phyloP scores from a whole-genome alignment of 2,113 vertebrate species.

The Odocoileus hemionus region DNA sequence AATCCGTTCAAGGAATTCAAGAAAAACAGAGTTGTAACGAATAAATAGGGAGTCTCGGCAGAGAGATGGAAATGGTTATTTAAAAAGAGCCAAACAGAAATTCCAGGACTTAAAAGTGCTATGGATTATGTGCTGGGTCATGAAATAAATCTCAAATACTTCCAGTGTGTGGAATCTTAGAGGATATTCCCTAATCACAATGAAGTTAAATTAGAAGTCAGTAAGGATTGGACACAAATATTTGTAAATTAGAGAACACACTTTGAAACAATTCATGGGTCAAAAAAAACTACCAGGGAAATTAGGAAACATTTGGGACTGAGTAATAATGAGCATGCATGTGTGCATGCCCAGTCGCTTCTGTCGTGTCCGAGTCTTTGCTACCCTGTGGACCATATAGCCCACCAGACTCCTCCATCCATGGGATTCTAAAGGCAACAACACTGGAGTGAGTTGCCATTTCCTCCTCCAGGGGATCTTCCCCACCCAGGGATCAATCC shows the following conservation, averaged over 20 bases:
- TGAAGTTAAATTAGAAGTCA: background rate
- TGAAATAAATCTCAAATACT: background rate
- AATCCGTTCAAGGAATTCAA: background rate
- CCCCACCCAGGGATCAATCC: background rate
- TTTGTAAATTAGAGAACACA: background rate
- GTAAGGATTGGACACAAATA: background rate
- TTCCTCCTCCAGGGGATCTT: background rate
- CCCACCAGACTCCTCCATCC: no score
- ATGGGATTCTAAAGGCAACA: background rate
- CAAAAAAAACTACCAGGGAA: background rate
- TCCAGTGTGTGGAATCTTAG: background rate
- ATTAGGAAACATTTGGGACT: background rate
- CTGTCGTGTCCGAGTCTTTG: no score
- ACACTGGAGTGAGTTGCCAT: background rate
- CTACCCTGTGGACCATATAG: rapidly evolving
- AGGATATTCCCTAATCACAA: background rate
- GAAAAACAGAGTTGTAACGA: background rate
- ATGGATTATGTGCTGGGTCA: background rate
- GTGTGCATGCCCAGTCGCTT: rapidly evolving
- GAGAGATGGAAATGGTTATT: background rate
- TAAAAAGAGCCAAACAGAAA: background rate
- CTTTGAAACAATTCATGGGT: background rate
- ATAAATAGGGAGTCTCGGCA: background rate
- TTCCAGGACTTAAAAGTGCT: background rate
- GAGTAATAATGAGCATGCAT: background rate